Evolutionary conservation across 2,888 invertebrate genomes (phyloP), one percentile per base, ranked within the genome.

Genomic region (Drosophila paramelanica): DNA sequence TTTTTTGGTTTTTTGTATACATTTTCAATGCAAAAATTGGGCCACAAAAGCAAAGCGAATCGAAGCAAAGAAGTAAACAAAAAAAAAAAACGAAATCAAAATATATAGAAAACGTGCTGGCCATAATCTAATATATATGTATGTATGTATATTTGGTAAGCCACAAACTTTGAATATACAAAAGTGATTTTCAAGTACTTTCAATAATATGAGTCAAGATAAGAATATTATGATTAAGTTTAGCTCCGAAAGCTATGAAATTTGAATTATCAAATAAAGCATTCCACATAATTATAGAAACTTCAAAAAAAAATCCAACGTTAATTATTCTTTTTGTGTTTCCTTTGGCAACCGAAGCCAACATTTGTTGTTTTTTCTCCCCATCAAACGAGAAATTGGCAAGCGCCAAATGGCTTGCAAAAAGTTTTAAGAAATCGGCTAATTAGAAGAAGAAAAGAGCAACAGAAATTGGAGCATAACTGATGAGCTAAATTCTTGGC

Each of bases 1-100:
- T n/a, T n/a, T n/a, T n/a, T n/a, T n/a, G n/a, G n/a, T n/a, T n/a
- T n/a, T n/a, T n/a, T n/a, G n/a, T n/a, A 45, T 50, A 17, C 47
- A 56, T 57, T 68, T 66, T 73, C 43, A 70, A 67, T 75, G 72
- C 71, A 73, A 74, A 75, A 82, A 67, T 77, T 81, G 79, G 84
- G 53, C 56, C 85, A 81, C 71, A 58, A 56, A 51, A 65, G 50
- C 66, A 74, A 77, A 71, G 56, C 66, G 72, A 76, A 65, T 61
- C 45, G 52, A 68, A 76, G 60, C 46, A 38, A 67, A 67, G 49
- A 56, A 57, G 46, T 42, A 27, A n/a, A n/a, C n/a, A n/a, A 17
- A 17, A 17, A 17, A 42, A 59, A 27, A 36, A 59, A 52, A 23
- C 23, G 5, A 51, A 67, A 69, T 46, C 17, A 14, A 42, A 45